Percentiles rank a stretch among this genome's conserved stretches.
phyloP scores from a whole-genome alignment of 2,888 invertebrate genomes.

The Lithosia quadra region DNA sequence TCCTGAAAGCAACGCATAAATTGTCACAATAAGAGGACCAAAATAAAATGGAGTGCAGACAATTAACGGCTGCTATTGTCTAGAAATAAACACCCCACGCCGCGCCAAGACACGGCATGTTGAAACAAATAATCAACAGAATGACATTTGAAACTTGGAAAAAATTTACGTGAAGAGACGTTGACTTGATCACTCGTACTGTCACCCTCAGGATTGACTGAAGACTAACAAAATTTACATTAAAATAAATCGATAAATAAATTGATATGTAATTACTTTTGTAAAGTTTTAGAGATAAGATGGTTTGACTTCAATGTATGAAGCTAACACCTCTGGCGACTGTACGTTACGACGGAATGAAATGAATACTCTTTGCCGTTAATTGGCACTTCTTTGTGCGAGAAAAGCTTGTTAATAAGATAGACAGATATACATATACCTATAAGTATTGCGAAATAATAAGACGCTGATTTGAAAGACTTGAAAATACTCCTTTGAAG shows the following conservation, averaged over 20 bases:
- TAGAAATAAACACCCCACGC: constrained; percentile 58
- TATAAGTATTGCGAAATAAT: too few relatives aligned
- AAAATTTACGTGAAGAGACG: constrained; percentile 3
- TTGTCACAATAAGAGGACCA: constrained; percentile 53
- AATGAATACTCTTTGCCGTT: neutral
- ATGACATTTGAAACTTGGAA: constrained; percentile 36
- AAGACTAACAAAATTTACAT: too few relatives aligned
- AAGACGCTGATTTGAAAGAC: too few relatives aligned
- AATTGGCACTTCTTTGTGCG: neutral
- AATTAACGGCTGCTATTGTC: constrained; percentile 67
- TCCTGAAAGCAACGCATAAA: constrained; percentile 44
- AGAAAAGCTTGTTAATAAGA: neutral
- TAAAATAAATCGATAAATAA: too few relatives aligned
- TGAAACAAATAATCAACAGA: constrained; percentile 53
- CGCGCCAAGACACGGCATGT: constrained; percentile 46
- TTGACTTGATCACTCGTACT: neutral
- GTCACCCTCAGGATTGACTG: too few relatives aligned
- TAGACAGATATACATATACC: too few relatives aligned
- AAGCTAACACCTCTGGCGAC: too few relatives aligned
- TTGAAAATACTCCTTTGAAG: too few relatives aligned
- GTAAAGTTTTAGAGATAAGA: too few relatives aligned
- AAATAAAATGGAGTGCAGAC: constrained; percentile 62
- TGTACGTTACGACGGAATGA: too few relatives aligned
- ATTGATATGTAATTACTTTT: too few relatives aligned
- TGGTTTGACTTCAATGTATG: too few relatives aligned